phyloP scores from a whole-genome alignment of 1,140 invertebrate species.

The Anadara kagoshimensis region DNA sequence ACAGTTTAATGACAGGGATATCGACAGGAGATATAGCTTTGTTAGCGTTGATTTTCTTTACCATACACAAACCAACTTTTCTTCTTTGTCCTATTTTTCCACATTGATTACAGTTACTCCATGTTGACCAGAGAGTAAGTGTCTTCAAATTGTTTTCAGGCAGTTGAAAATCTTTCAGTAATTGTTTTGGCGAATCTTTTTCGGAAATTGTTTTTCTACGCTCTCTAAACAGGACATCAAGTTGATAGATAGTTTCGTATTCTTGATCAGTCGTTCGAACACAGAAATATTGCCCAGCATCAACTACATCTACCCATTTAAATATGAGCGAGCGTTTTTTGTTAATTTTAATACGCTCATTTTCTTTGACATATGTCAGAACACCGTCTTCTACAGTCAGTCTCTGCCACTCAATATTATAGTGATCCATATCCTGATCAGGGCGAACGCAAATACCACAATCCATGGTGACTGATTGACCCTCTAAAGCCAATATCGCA shows the following conservation, averaged over 20 bases:
- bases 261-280: conserved; percentile 38
- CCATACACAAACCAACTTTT: conserved; percentile 58
- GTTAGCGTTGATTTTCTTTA: conserved; percentile 52
- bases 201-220: conserved; percentile 74
- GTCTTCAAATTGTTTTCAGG: conserved; percentile 57
- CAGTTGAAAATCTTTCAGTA: conserved; percentile 21
- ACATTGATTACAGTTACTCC: conserved; percentile 81
- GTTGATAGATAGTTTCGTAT: conserved; percentile 48
- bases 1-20: conserved; percentile 53
- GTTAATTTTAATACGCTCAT: conserved; percentile 4
- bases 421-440: conserved; percentile 8
- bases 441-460: conserved; percentile 25
- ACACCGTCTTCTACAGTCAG: conserved; percentile 15
- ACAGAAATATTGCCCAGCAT: conserved; percentile 62
- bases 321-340: conserved; percentile 11
- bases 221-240: conserved; percentile 60
- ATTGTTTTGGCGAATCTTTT: conserved; percentile 9
- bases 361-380: conserved; percentile 10
- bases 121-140: conserved; percentile 76
- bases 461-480: conserved; percentile 14
- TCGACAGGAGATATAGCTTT: conserved; percentile 57
- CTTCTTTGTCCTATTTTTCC: conserved; percentile 67
- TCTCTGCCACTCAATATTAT: conserved; percentile 23
- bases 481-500: conserved; percentile 23
- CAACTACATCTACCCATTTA: conserved; percentile 44